These are phyloP conservation scores for Astatoreochromis straeleni DNA, from an alignment of 2,113 vertebrate species.

Conservation along the genomic window DNA sequence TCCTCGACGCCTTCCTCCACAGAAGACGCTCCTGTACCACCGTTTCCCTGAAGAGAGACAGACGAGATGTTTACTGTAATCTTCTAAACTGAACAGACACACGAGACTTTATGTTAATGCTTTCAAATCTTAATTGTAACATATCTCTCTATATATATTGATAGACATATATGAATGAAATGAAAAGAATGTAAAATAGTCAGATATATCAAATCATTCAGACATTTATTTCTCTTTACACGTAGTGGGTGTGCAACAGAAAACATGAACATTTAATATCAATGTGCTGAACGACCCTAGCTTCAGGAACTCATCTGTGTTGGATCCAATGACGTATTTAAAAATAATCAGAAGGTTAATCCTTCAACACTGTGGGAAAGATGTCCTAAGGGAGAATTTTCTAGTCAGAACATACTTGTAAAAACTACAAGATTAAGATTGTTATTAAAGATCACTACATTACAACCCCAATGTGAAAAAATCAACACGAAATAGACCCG, in stretches of 20 bases:
- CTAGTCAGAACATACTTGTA: background rate
- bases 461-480: background rate
- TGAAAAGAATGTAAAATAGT: background rate
- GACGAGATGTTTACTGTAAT: background rate
- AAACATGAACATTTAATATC: background rate
- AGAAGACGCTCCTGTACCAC: slow-evolving; percentile 34
- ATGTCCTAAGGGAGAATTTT: background rate
- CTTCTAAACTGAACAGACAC: background rate
- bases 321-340: background rate
- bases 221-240: background rate
- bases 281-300: background rate
- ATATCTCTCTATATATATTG: background rate
- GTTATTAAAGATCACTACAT: background rate
- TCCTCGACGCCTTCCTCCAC: slow-evolving; percentile 73
- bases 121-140: background rate
- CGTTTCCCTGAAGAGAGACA: slow-evolving; percentile 72
- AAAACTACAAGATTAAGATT: background rate
- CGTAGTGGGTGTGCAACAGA: background rate
- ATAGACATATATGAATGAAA: background rate
- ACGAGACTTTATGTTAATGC: background rate
- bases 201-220: background rate
- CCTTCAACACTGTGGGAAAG: background rate
- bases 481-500: background rate
- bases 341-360: background rate
- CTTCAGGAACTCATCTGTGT: background rate